Base-by-base conservation (phyloP, 2,888 invertebrate genomes). In the Melikaiella ostensackeni region DNA sequence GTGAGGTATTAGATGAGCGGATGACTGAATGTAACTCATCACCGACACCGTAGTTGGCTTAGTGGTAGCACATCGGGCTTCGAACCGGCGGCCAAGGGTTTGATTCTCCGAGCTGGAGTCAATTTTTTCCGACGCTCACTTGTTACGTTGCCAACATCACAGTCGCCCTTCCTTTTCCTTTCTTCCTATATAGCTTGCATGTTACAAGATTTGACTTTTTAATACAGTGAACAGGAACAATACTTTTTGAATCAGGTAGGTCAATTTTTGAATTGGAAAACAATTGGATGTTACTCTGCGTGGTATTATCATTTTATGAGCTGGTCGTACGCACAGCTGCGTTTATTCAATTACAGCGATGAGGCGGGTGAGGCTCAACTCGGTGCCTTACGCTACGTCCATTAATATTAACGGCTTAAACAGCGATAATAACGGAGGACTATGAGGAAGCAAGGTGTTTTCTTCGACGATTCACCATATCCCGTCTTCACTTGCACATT, bases 341-440 rank as follows among this genome's bases (percentile, higher is more conserved):
- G 83, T 86, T 86, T 87, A 88, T 88, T 89, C 88, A 86, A 89
- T 89, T 89, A 87, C 77, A 80, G 73, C 74, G 80, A 79, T 78
- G 76, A 82, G 80, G 83, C 81, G 80, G 78, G 79, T 77, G 82
- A 80, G 78, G 77, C 64, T 76, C 66, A 70, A 66, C 38, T 76
- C 79, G 75, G 79, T 81, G 79, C 85, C 79, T 81, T 85, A 80
- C 79, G 75, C 82, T 84, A 84, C 84, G 82, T 86, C 86, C 84
- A 88, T 89, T 88, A 89, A 89, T 88, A 88, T 89, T 87, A 88
- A 88, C 85, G 85, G 86, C 87, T 85, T 80, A 85, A 86, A 84
- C 84, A 84, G 86, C 83, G 86, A 86, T 88, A 88, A 88, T 89
- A 87, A 86, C 83, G 85, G 83, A 83, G 81, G 84, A 84, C 83